Evolutionary conservation across 2,797 vertebrate genomes (phyloP).

Genomic region (Ctenopoma kingsleyae): DNA sequence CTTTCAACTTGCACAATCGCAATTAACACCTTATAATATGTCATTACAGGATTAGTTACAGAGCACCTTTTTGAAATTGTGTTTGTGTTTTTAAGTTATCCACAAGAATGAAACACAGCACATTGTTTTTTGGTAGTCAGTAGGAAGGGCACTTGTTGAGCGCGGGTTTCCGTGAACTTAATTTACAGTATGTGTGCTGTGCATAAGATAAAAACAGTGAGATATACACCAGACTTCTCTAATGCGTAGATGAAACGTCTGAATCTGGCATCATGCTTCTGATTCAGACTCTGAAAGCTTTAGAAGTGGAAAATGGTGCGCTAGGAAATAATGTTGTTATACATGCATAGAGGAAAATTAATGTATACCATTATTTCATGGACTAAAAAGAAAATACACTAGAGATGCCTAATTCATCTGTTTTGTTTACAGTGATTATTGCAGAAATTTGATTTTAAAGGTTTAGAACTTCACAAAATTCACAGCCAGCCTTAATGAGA

Average conservation of each 20-base stretch:
- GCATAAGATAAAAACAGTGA: conserved; percentile 32
- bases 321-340: conserved; percentile 67
- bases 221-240: conserved; percentile 31
- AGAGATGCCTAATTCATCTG: conserved; percentile 27
- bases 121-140: conserved; percentile 56
- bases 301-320: conserved; percentile 61
- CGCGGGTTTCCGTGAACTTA: conserved; percentile 29
- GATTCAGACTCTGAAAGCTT: conserved; percentile 39
- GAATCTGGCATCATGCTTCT: conserved; percentile 34
- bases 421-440: conserved; percentile 32
- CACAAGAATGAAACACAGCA: conserved; percentile 54
- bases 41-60: conserved; percentile 63
- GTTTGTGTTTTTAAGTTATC: conserved; percentile 50
- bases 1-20: conserved; percentile 41
- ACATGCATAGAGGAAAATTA: conserved; percentile 55
- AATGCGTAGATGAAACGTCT: conserved; percentile 35
- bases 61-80: conserved; percentile 82
- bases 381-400: conserved; percentile 35
- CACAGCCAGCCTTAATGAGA: conserved; percentile 54
- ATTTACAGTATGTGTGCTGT: conserved; percentile 28
- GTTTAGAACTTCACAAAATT: conserved; percentile 54
- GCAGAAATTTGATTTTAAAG: conserved; percentile 46
- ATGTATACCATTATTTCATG: conserved; percentile 41
- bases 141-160: conserved; percentile 57
- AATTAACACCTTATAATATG: conserved; percentile 22